Conservation (phyloP, 2,113 vertebrate species). For the Macquaria australasica region DNA sequence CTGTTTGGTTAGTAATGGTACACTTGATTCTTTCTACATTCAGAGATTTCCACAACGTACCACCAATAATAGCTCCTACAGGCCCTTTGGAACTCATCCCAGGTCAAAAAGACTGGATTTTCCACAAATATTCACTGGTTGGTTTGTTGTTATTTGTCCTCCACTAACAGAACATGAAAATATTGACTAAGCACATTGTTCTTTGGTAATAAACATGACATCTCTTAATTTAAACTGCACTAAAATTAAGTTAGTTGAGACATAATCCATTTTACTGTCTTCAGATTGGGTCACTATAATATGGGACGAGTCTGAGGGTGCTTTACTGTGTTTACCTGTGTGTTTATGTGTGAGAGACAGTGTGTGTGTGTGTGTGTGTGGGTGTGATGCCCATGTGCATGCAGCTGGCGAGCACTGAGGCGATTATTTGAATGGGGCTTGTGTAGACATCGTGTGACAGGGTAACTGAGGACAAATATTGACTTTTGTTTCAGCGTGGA, state of each 20-base stretch:
- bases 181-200: neutral
- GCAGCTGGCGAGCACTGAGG: constrained; percentile 31
- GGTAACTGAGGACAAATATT: constrained; percentile 74
- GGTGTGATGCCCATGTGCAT: neutral
- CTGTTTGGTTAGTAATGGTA: neutral
- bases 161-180: neutral
- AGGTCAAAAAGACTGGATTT: neutral
- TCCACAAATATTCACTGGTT: neutral
- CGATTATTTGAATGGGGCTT: constrained; percentile 42
- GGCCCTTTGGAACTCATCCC: neutral
- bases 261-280: neutral
- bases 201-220: neutral
- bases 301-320: neutral
- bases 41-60: neutral
- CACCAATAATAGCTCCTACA: neutral
- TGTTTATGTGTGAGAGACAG: neutral
- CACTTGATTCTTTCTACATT: neutral
- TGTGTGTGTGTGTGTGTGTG: constrained; percentile 1
- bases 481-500: constrained; percentile 51
- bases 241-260: neutral
- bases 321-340: neutral
- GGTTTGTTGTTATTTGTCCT: neutral
- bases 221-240: neutral
- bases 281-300: neutral
- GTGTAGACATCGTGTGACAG: constrained; percentile 58